phyloP scores from a whole-genome alignment of 92 coral and sea anemone species.

The Montipora capitata region DNA sequence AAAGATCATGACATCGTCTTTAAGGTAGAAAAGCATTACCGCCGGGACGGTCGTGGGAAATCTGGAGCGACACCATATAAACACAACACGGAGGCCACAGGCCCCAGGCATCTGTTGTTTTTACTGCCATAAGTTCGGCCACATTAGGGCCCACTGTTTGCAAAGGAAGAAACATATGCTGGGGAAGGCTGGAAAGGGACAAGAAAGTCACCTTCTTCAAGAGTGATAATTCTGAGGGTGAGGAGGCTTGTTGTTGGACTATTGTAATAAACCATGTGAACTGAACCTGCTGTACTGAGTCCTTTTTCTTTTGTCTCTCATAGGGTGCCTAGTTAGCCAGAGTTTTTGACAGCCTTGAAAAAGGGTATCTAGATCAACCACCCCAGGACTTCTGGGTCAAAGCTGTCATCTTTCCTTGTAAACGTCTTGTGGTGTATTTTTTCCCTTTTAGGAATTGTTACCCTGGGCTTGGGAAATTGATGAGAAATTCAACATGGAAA shows the following conservation, averaged over 20 bases:
- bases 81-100: too few species aligned
- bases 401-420: conserved; percentile 18
- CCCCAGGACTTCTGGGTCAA: conserved; percentile 2
- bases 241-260: neutral
- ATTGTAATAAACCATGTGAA: conserved; percentile 2
- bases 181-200: neutral
- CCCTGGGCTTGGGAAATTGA: neutral
- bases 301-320: neutral
- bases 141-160: neutral
- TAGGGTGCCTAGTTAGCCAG: neutral
- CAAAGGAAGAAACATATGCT: neutral
- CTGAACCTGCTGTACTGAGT: neutral
- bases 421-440: neutral
- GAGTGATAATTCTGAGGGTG: neutral
- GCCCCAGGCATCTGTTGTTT: too few species aligned
- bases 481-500: neutral
- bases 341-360: conserved; percentile 6
- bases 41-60: too few species aligned
- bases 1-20: too few species aligned
- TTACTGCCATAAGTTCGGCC: too few species aligned
- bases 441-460: neutral
- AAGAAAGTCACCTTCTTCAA: conserved; percentile 1
- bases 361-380: neutral
- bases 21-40: too few species aligned
- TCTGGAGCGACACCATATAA: too few species aligned